Conservation (phyloP, 2,797 vertebrate genomes). For the Onychomys torridus region DNA sequence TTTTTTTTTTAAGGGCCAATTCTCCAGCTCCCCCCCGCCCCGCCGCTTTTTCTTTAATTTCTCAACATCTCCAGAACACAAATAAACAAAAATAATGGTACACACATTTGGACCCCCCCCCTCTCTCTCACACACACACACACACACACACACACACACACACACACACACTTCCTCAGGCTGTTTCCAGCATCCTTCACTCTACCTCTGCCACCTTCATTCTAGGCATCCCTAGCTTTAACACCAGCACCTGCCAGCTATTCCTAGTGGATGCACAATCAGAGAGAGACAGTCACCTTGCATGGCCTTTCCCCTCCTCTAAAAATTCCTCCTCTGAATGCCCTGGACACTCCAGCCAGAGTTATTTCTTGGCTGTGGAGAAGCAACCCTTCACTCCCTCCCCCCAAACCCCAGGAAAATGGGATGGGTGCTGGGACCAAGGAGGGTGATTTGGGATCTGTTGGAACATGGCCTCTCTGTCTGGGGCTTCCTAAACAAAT, state of each 20-base stretch:
- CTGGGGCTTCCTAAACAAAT: not conserved
- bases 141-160: not conserved
- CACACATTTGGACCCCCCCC: fast-evolving
- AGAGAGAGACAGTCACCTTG: not conserved
- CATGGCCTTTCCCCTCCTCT: not conserved
- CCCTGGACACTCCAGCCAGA: not conserved
- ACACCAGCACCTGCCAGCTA: not conserved
- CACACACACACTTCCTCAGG: too few species aligned
- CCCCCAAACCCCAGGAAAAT: not conserved
- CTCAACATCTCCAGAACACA: constrained; percentile 1
- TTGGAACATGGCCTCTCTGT: not conserved
- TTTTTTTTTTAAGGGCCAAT: constrained; percentile 35
- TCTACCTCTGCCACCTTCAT: not conserved
- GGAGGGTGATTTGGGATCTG: not conserved
- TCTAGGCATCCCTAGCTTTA: not conserved
- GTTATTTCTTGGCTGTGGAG: not conserved
- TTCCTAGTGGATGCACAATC: not conserved
- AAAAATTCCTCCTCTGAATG: not conserved
- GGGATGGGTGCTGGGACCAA: not conserved
- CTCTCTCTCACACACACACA: too few species aligned
- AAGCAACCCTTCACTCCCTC: not conserved
- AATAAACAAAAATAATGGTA: not conserved
- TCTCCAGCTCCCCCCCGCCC: not conserved
- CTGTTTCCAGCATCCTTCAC: not conserved
- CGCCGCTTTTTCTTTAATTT: not conserved